Percentiles rank a stretch among this genome's conserved stretches.
Evolutionary conservation across 2,888 invertebrate genomes (phyloP).

Genomic region (Nineta flava): DNA sequence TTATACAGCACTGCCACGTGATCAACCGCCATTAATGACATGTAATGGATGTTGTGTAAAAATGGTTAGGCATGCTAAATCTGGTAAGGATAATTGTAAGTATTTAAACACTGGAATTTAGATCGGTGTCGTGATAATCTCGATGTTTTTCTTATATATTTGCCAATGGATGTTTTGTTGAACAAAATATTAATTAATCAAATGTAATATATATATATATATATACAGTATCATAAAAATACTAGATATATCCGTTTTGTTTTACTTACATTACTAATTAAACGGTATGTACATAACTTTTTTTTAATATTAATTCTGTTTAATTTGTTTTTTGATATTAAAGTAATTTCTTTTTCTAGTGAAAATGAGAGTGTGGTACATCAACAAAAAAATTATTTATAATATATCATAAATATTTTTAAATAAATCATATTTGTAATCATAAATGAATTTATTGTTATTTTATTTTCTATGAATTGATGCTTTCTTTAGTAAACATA

Average conservation of each 20-base stretch:
- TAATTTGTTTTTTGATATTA: no score
- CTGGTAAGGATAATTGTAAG: constrained; percentile 46
- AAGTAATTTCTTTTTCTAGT: neutral
- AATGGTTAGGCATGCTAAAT: constrained; percentile 83
- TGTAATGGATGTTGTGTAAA: constrained; percentile 92
- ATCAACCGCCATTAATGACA: constrained; percentile 75
- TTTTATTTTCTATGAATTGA: no score
- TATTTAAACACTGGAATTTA: constrained; percentile 4
- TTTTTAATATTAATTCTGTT: no score
- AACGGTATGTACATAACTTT: no score
- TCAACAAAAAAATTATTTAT: neutral
- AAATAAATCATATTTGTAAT: no score
- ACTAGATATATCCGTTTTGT: no score
- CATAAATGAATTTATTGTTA: no score
- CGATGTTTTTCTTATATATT: neutral
- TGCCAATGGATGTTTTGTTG: neutral
- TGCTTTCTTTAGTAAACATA: no score
- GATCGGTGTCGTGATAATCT: constrained; percentile 4
- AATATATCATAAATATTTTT: no score
- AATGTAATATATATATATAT: neutral
- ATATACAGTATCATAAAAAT: no score
- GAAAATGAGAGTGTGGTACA: neutral
- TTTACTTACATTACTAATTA: no score
- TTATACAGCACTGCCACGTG: constrained; percentile 72
- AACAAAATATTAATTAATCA: neutral